Conservation (phyloP, 2,888 invertebrate species). For the Rapana venosa region DNA sequence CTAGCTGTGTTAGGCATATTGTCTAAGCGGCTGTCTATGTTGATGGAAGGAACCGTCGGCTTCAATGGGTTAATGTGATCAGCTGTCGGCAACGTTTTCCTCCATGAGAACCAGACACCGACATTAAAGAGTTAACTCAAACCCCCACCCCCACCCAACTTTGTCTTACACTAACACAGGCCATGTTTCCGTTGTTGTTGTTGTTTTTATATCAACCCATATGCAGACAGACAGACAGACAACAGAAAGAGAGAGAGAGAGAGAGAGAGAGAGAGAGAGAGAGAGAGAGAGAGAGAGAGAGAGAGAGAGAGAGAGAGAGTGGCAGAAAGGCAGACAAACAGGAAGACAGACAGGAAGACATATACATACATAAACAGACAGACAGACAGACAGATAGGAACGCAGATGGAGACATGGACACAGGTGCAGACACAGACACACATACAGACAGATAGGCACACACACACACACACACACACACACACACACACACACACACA, state of each 20-base stretch:
- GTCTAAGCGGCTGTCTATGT: too few species aligned
- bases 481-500: not conserved
- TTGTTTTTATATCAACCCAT: too few species aligned
- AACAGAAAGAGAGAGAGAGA: not conserved
- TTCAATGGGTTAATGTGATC: too few species aligned
- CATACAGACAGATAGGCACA: not conserved
- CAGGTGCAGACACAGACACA: not conserved
- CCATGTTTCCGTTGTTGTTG: too few species aligned
- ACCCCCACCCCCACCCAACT: too few species aligned
- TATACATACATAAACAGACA: not conserved
- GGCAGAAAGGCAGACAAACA: constrained; percentile 3
- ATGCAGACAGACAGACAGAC: not conserved
- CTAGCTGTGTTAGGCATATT: too few species aligned
- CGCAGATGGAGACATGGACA: not conserved
- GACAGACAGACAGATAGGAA: constrained; percentile 7
- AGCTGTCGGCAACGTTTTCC: too few species aligned
- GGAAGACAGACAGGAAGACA: not conserved
- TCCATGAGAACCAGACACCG: too few species aligned
- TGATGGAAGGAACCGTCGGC: too few species aligned
- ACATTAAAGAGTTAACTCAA: too few species aligned
- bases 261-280: not conserved
- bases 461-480: constrained; percentile 18
- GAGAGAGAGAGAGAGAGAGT: not conserved
- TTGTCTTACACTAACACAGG: too few species aligned
- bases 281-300: not conserved